Conservation (phyloP, 2,113 vertebrate species). For the Pardalotus punctatus region DNA sequence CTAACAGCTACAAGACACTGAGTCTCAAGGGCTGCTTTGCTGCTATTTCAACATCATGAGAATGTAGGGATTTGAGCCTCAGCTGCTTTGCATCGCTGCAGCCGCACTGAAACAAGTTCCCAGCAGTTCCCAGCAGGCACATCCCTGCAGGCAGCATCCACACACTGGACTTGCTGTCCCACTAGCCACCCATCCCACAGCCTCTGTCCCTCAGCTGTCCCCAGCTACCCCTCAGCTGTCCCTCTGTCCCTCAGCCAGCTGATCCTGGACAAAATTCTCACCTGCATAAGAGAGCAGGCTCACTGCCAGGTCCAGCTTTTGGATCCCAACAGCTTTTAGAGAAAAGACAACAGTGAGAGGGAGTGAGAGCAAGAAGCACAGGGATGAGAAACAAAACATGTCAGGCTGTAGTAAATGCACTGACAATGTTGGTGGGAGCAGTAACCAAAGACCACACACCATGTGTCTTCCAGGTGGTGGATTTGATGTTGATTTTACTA, state of each 20-base stretch:
- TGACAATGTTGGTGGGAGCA: not conserved
- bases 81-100: not conserved
- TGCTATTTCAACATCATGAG: not conserved
- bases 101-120: not conserved
- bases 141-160: not conserved
- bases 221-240: no score
- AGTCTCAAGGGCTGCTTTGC: not conserved
- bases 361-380: not conserved
- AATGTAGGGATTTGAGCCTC: not conserved
- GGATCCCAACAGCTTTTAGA: not conserved
- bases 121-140: not conserved
- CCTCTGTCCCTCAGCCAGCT: not conserved
- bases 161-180: not conserved
- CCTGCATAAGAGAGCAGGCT: not conserved
- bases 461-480: not conserved
- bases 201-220: not conserved
- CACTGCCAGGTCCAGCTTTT: not conserved
- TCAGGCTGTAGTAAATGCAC: not conserved
- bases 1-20: not conserved
- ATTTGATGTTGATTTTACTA: not conserved
- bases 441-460: not conserved
- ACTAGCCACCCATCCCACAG: not conserved
- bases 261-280: not conserved
- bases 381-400: not conserved
- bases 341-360: not conserved